Conservation (phyloP, 2,797 vertebrate species). For the Champsocephalus gunnari region DNA sequence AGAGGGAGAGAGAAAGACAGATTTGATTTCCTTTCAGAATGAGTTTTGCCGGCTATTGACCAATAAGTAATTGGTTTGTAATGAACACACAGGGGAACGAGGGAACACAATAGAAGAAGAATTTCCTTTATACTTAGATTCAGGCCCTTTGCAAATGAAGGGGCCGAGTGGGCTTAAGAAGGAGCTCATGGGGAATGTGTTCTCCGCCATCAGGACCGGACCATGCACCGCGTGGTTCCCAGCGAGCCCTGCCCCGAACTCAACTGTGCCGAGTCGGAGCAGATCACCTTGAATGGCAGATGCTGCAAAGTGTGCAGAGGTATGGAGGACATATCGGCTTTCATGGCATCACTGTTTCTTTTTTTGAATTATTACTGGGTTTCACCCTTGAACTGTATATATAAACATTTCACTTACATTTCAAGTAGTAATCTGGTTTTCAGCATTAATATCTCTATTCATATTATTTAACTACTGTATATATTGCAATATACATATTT, state of each 20-base stretch:
- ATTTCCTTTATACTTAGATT: slow-evolving; percentile 72
- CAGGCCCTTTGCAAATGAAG: slow-evolving; percentile 48
- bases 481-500: too few relatives aligned
- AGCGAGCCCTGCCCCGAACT: slow-evolving; percentile 86
- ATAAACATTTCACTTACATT: too few relatives aligned
- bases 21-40: slow-evolving; percentile 10
- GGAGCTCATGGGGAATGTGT: slow-evolving; percentile 45
- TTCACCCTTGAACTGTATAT: too few relatives aligned
- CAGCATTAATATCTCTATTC: too few relatives aligned
- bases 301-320: slow-evolving; percentile 98
- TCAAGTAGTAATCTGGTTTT: too few relatives aligned
- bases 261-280: slow-evolving; percentile 91
- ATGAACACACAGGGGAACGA: slow-evolving; percentile 53
- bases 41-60: slow-evolving; percentile 52
- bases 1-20: slow-evolving; percentile 26
- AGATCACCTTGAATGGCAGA: slow-evolving; percentile 90
- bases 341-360: neutral
- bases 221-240: slow-evolving; percentile 90
- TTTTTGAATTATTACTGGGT: too few relatives aligned
- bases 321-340: slow-evolving; percentile 63
- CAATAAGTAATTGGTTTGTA: slow-evolving; percentile 67
- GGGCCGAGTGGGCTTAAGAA: slow-evolving; percentile 19
- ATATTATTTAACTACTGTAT: too few relatives aligned
- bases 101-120: slow-evolving; percentile 67
- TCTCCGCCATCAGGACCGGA: slow-evolving; percentile 84